Conservation (phyloP, 2,888 invertebrate species). For the Lochmaea crataegi region DNA sequence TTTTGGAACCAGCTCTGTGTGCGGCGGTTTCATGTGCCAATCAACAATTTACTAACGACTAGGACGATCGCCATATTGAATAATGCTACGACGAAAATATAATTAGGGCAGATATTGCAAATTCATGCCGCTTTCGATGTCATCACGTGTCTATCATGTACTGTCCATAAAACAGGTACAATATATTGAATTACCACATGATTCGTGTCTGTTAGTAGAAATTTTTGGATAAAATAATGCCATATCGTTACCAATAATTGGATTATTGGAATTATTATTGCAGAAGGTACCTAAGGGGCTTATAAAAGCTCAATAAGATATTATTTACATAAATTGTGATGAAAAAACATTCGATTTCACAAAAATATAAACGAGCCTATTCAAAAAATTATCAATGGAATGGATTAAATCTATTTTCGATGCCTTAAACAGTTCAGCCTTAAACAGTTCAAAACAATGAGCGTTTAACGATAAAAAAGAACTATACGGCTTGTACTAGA, state of each 20-base stretch:
- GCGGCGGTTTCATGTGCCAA: constrained; percentile 25
- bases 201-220: background rate
- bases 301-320: too few species aligned
- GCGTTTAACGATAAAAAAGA: too few species aligned
- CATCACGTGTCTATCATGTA: background rate
- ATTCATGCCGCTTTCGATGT: background rate
- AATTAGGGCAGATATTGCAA: constrained; percentile 16
- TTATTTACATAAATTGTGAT: too few species aligned
- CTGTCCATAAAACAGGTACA: background rate
- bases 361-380: too few species aligned
- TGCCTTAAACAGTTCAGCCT: too few species aligned
- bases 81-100: constrained; percentile 22
- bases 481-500: too few species aligned
- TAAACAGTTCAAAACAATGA: too few species aligned
- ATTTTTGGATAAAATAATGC: background rate
- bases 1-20: background rate
- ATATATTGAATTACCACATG: background rate
- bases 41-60: constrained; percentile 24
- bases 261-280: too few species aligned
- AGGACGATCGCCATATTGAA: constrained; percentile 16
- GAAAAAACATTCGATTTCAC: too few species aligned
- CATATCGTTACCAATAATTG: background rate
- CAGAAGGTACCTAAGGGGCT: too few species aligned
- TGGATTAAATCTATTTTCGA: too few species aligned
- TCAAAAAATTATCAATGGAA: too few species aligned